Evolutionary conservation across 2,113 vertebrate species (phyloP), one percentile per base, ranked within the genome.

Genomic region (Ochotona princeps): DNA sequence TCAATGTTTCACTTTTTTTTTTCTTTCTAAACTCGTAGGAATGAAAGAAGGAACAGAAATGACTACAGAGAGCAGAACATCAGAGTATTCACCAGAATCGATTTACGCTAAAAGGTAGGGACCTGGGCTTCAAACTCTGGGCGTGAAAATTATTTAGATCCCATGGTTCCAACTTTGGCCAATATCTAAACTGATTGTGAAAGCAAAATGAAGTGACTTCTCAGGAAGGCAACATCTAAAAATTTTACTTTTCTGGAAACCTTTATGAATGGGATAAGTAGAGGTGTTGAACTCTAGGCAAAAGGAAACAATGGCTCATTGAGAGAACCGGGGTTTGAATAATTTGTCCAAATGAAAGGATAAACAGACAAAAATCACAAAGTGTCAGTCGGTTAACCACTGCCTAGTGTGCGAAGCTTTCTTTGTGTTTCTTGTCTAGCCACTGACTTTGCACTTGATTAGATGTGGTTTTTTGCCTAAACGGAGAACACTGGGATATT

Each of bases 131-230:
- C 67, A 75, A 28, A 87, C 6, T 75, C 88, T 47, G 35, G 9
- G 87, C 25, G 10, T 70, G 79, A 91, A 94, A 86, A 89, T 74
- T 2, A 86, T 44, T 89, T 81, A 76, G 38, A 93, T 73, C 2
- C 18, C 54, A 4, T 66, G 49, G 51, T 83, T 87, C 83, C 44
- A 88, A 87, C 51, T 4, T 13, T 66, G 17, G 4, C 2, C 1
- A 73, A 60, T 81, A 78, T 75, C 84, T 73, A 79, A 60, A 35
- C 57, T 66, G 12, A 47, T 81, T 49, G 0, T n/a, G 8, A 78
- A 25, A 18, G 14, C 9, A 90, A 95, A 96, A 90, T 81, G 14
- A 72, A 61, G 20, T 72, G 70, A n/a, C 7, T 89, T 79, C 86
- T 91, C 4, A 26, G 44, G 66, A 69, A 75, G 32, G 54, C 28